Percentiles rank a stretch among this genome's conserved stretches.
These are phyloP conservation scores for Cyphomyrus discorhynchus DNA, from an alignment of 2,113 vertebrate species.

Conservation along the genomic window DNA sequence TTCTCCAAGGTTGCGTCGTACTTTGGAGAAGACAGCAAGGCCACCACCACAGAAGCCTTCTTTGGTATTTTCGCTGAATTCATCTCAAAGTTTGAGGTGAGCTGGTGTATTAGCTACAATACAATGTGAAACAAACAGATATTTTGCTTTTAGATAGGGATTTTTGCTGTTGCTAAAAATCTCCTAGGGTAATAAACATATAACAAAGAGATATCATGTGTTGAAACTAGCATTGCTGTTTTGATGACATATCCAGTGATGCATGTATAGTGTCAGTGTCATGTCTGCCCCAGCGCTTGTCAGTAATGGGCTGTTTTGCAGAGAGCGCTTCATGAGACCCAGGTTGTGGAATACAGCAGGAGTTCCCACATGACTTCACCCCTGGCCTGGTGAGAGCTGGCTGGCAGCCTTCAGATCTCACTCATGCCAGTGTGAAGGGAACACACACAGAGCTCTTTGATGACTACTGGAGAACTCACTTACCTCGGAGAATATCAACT, in stretches of 20 bases:
- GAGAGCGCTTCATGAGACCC: slow-evolving; percentile 81
- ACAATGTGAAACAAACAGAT: not conserved
- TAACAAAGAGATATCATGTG: not conserved
- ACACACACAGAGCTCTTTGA: slow-evolving; percentile 26
- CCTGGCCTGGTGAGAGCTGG: slow-evolving; percentile 77
- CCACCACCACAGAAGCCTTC: slow-evolving; percentile 82
- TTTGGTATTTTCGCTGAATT: slow-evolving; percentile 95
- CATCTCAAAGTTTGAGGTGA: slow-evolving; percentile 94
- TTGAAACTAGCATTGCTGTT: not conserved
- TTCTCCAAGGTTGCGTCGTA: slow-evolving; percentile 80
- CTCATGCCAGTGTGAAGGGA: slow-evolving; percentile 52
- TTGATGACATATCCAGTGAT: not conserved
- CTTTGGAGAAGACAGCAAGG: slow-evolving; percentile 89
- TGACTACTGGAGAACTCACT: slow-evolving; percentile 15
- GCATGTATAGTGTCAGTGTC: not conserved
- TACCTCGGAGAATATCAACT: not conserved
- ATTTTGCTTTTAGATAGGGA: not conserved
- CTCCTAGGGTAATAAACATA: not conserved
- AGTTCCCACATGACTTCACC: slow-evolving; percentile 80
- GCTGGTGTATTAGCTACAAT: slow-evolving; percentile 16
- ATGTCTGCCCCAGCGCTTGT: not conserved
- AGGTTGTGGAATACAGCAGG: slow-evolving; percentile 71
- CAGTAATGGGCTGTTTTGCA: slow-evolving; percentile 46
- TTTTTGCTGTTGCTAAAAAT: not conserved
- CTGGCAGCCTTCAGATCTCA: slow-evolving; percentile 27